phyloP scores from a whole-genome alignment of 2,888 invertebrate species.

The Taenaris catops region DNA sequence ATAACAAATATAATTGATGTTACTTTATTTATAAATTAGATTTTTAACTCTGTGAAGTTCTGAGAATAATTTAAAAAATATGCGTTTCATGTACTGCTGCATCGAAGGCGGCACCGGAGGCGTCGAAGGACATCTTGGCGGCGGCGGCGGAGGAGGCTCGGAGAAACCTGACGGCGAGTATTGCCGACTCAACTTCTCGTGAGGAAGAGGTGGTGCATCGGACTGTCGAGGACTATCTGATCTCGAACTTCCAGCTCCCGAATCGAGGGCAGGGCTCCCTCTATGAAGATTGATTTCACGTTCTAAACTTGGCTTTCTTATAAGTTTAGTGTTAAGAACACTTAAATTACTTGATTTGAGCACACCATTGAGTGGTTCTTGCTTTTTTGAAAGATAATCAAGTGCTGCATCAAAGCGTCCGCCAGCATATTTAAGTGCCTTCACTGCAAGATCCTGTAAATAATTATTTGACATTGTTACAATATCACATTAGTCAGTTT shows the following conservation, averaged over 20 bases:
- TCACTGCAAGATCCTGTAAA: constrained; percentile 83
- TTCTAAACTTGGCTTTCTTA: constrained; percentile 93
- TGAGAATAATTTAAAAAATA: too few species aligned
- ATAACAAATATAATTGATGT: too few species aligned
- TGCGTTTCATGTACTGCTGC: constrained; percentile 79
- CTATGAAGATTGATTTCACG: constrained; percentile 87
- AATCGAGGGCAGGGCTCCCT: constrained; percentile 92
- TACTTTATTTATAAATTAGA: too few species aligned
- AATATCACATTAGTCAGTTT: too few species aligned
- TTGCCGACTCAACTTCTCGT: constrained; percentile 82
- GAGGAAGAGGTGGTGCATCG: constrained; percentile 80
- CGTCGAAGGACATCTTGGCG: constrained; percentile 85
- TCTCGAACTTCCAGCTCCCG: constrained; percentile 92
- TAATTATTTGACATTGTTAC: constrained; percentile 1
- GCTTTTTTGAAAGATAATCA: constrained; percentile 83
- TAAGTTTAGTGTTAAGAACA: constrained; percentile 85
- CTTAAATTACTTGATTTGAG: constrained; percentile 77
- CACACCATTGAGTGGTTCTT: constrained; percentile 75
- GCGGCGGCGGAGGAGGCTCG: constrained; percentile 87
- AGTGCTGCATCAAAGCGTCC: constrained; percentile 86
- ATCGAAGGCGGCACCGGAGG: constrained; percentile 83
- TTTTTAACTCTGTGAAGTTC: too few species aligned
- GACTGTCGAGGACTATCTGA: constrained; percentile 92
- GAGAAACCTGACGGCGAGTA: constrained; percentile 84
- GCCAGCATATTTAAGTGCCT: constrained; percentile 84